Evolutionary conservation across 2,113 vertebrate species (phyloP).

Genomic region (Mesitornis unicolor): DNA sequence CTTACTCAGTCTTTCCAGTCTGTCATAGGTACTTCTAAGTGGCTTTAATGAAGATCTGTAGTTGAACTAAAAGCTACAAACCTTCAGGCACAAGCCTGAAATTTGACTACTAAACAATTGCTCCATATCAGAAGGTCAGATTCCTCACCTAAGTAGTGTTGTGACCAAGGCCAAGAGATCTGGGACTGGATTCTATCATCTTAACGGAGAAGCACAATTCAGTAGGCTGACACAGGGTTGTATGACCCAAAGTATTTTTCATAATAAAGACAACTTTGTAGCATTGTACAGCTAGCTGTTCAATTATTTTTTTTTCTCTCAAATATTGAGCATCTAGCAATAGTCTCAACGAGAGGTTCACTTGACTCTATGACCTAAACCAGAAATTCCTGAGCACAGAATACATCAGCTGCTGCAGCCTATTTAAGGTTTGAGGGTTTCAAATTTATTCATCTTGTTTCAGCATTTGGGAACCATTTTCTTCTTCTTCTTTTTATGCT

Average conservation of each 20-base stretch:
- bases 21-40: not conserved
- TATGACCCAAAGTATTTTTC: not conserved
- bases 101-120: not conserved
- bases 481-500: not conserved
- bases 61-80: not conserved
- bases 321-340: not conserved
- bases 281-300: not conserved
- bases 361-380: not conserved
- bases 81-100: not conserved
- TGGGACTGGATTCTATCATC: not conserved
- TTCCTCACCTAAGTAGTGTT: not conserved
- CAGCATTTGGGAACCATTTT: not conserved
- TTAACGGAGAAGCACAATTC: not conserved
- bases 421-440: not conserved
- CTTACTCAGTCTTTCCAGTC: not conserved
- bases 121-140: not conserved
- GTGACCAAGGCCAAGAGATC: not conserved
- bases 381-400: not conserved
- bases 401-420: not conserved
- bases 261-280: not conserved
- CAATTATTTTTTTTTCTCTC: not conserved
- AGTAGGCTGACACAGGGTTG: not conserved
- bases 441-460: not conserved
- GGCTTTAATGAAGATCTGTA: not conserved
- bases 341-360: not conserved